Evolutionary conservation across 2,888 invertebrate species (phyloP).

Genomic region (Epistrophe eligans): DNA sequence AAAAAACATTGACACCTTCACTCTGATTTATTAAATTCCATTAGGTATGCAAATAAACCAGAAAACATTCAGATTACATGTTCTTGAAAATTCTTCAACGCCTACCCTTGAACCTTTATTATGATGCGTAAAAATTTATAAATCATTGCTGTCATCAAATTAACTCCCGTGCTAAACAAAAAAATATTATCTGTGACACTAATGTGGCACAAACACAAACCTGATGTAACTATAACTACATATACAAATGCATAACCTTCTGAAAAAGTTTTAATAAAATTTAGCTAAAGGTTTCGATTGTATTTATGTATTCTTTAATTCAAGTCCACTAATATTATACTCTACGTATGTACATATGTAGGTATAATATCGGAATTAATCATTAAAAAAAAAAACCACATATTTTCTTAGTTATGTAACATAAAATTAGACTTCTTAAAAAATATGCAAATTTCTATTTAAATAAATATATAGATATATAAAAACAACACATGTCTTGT

Average conservation of each 20-base stretch:
- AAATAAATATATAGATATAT: constrained; percentile 5
- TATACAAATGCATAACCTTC: too few species aligned
- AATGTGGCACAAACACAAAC: not conserved
- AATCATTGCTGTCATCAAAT: constrained; percentile 20
- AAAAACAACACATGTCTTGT: constrained; percentile 27
- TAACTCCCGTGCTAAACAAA: not conserved
- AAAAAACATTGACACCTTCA: not conserved
- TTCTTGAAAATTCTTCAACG: not conserved
- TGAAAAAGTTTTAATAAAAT: not conserved
- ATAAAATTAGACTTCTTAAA: constrained; percentile 30
- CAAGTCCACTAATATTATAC: not conserved
- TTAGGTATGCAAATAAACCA: constrained; percentile 5
- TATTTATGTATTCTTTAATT: not conserved
- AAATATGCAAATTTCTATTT: constrained; percentile 59
- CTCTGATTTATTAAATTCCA: not conserved
- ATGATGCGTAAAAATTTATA: not conserved
- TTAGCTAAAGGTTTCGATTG: not conserved
- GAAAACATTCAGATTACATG: not conserved
- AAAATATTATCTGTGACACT: not conserved
- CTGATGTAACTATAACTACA: not conserved
- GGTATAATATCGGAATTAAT: not conserved
- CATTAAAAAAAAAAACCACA: constrained; percentile 6
- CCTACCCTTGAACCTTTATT: not conserved
- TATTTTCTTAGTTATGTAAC: constrained; percentile 53
- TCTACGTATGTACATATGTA: not conserved